These are phyloP conservation scores for Dendrocincla tyrannina DNA, from an alignment of 2,797 vertebrate genomes.

Conservation along the genomic window DNA sequence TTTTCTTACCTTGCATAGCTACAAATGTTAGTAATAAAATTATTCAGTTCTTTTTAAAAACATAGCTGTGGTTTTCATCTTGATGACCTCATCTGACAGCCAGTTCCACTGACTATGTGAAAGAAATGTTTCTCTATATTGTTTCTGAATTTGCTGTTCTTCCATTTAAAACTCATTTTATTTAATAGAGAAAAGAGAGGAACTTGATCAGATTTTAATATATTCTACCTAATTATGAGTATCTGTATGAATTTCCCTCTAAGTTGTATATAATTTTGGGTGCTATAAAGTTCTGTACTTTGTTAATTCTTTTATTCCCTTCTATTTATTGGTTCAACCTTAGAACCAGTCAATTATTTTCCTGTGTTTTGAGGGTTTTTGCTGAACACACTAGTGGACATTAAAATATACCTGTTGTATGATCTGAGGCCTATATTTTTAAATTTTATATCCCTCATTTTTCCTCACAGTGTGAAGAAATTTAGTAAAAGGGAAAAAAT, in stretches of 20 bases:
- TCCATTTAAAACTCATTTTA: neutral
- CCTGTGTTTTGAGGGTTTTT: neutral
- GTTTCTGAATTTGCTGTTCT: neutral
- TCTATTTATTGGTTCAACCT: neutral
- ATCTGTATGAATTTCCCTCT: neutral
- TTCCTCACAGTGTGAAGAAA: neutral
- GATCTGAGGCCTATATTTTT: neutral
- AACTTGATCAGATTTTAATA: neutral
- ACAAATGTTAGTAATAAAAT: slow-evolving; percentile 26
- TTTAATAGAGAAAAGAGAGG: neutral
- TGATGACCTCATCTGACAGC: neutral
- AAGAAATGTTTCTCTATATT: neutral
- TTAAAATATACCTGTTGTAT: neutral
- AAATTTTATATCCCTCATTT: neutral
- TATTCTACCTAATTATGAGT: neutral
- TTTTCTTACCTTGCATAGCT: slow-evolving; percentile 44
- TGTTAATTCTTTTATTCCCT: neutral
- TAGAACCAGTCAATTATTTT: neutral
- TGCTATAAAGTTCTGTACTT: neutral
- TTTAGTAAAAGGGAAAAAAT: neutral
- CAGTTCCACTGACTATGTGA: neutral
- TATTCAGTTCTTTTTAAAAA: neutral
- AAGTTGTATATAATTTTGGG: neutral
- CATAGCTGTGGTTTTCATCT: neutral
- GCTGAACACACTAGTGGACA: neutral